Evolutionary conservation across 2,113 vertebrate species (phyloP), one percentile per base, ranked within the genome.

Genomic region (Ptilonorhynchus violaceus): DNA sequence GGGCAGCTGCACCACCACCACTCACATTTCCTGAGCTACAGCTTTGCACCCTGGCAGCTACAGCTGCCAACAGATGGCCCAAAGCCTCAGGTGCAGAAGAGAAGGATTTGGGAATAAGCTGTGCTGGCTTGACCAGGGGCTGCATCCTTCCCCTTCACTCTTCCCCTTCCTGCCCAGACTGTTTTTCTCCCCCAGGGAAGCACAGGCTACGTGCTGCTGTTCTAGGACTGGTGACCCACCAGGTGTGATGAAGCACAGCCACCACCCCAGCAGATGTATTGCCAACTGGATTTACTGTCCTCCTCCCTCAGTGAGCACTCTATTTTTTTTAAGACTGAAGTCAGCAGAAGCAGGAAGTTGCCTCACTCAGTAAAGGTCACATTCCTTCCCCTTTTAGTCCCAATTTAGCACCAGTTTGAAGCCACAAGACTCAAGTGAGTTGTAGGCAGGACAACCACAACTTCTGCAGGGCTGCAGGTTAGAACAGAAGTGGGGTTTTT

Each of bases 341-440:
- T 88, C 75, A 64, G 33, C 37, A 81, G 55, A 28, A 72, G 80
- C 75, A 88, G 95, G 92, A 97, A 96, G 46, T 81, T 91, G 66
- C 68, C 73, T 87, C 64, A 44, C 74, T 80, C 77, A 17, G 42
- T 73, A 88, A 78, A 96, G 87, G 90, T 92, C 83, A 85, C 80
- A 90, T 88, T 95, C 93, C 74, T 96, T 91, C 92, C 86, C 92
- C 62, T 92, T 94, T 70, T 30, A 42, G 39, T 86, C 66, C 76
- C 89, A 82, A 96, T 95, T 97, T 96, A 97, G 93, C 88, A 74
- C 41, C 72, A 39, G 85, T 19, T 90, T 49, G 76, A 89, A 96
- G 82, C 93, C 68, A 24, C 89, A 94, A 63, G 33, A 35, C 10
- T 90, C 67, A 35, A 88, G 53, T 30, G 77, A 75, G 53, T 22